Conservation (phyloP, 2,797 vertebrate genomes). For the Bryconaethiops microstoma region DNA sequence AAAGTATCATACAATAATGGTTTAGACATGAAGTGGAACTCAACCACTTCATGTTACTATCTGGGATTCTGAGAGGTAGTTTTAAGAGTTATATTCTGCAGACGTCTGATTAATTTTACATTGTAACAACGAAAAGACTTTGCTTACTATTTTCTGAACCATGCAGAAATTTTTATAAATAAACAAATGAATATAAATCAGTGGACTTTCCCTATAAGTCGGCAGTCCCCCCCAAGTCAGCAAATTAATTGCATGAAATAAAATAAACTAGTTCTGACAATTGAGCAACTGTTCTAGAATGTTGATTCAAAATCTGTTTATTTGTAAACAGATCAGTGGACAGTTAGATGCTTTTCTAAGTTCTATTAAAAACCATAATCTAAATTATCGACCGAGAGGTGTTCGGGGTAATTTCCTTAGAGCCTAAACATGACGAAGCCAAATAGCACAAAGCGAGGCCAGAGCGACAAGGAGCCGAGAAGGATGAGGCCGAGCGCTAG, state of each 20-base stretch:
- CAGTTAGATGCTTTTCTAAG: too few relatives aligned
- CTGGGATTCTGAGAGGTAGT: too few relatives aligned
- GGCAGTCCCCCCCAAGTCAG: too few relatives aligned
- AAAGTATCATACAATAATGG: too few relatives aligned
- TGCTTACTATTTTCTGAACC: too few relatives aligned
- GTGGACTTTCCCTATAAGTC: background rate
- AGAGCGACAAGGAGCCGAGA: background rate
- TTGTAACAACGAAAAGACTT: background rate
- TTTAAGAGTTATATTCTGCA: background rate
- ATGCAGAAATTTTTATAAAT: background rate
- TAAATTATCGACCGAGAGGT: background rate
- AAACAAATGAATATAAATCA: background rate
- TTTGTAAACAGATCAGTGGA: background rate
- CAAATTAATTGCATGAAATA: too few relatives aligned
- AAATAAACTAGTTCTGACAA: too few relatives aligned
- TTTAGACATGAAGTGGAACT: too few relatives aligned
- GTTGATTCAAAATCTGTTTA: background rate
- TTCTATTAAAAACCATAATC: background rate
- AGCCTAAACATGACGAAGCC: background rate
- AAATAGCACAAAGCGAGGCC: background rate
- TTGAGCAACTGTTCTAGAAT: constrained; percentile 2
- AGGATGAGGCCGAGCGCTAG: background rate
- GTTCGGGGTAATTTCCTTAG: background rate
- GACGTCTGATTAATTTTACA: background rate
- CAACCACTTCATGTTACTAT: too few relatives aligned